Base-by-base conservation (phyloP, 2,113 vertebrate species). In the Jaculus jaculus region DNA sequence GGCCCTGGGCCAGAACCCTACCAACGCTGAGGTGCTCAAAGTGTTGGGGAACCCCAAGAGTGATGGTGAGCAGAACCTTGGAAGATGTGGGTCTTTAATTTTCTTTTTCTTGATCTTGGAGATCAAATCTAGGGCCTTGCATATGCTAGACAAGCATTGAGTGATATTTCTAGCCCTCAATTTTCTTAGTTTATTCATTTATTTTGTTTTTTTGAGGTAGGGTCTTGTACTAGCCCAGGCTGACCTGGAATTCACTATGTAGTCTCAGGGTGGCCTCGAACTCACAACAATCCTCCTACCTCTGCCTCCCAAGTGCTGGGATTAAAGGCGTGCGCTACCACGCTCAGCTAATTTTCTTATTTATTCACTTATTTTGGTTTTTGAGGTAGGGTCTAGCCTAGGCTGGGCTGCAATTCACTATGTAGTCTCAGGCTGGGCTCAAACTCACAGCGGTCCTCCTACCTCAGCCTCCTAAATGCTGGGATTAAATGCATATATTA, bases 1-100 rank as follows among this genome's bases (percentile, higher is more conserved):
- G 51, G 97, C 98, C 42, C 91, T 98, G 78, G 97, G 97, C 73
- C 97, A 98, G 96, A 98, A 98, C 77, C 98, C 98, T 8, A 98
- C 98, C 60, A 98, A 98, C 82, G 96, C 97, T 2, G 98, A 98
- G 87, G 97, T 98, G 90, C 95, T 96, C 92, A 98, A 92, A 74
- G 90, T 98, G 65, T 92, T 98, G 90, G 98, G 98, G 21, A 94
- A 98, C 93, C 98, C 98, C 88, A 98, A 97, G 80, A 96, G 78
- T 81, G 97, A 98, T 9, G 97, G 97, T 98, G 81, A 97, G 97
- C 79, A 34, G 15, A 26, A 3, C 3, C 13, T 23, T 96, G 78
- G 66, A 69, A 83, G 54, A 58, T 34, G 39, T 0, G 7, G 91
- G 58, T 37, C 87, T 83, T 92, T 58, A 26, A 10, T 82, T 81